These are phyloP conservation scores for Lithophane semibrunnea DNA, from an alignment of 2,888 invertebrate genomes.

Conservation along the genomic window DNA sequence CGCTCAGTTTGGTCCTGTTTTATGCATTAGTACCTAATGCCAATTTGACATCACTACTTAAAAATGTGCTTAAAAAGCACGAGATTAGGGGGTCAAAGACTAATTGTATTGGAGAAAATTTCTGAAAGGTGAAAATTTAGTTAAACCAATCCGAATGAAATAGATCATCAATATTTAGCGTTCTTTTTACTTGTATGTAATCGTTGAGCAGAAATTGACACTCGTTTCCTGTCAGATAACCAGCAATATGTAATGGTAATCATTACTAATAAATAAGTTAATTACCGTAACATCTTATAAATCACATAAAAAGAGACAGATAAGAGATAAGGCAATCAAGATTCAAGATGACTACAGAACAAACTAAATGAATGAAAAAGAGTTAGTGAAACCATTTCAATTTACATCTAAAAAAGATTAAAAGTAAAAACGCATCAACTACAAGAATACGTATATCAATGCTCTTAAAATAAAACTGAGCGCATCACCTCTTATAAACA, in stretches of 20 bases:
- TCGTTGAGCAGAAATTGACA: conserved; percentile 12
- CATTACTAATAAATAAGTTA: conserved; percentile 3
- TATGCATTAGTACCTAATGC: conserved; percentile 33
- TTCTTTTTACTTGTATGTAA: neutral
- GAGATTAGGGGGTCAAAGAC: neutral
- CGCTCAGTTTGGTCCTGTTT: conserved; percentile 19
- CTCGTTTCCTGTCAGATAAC: conserved; percentile 33
- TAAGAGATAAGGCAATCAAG: neutral
- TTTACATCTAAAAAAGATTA: conserved; percentile 3
- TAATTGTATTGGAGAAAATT: neutral
- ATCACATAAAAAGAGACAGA: conserved; percentile 3
- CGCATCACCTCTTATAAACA: conserved; percentile 21
- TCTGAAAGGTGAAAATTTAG: too few relatives aligned
- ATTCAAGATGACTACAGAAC: neutral
- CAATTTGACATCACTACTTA: conserved; percentile 19
- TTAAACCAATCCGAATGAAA: neutral
- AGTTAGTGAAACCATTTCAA: neutral
- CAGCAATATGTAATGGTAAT: neutral
- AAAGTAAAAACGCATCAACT: conserved; percentile 20
- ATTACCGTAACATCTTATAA: conserved; percentile 4
- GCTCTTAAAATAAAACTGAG: conserved; percentile 50
- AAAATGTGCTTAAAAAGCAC: neutral
- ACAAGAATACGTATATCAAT: conserved; percentile 8
- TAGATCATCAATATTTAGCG: conserved; percentile 7
- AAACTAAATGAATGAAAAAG: neutral